phyloP scores from a whole-genome alignment of 2,888 invertebrate genomes.

The Ecdyonurus torrentis region DNA sequence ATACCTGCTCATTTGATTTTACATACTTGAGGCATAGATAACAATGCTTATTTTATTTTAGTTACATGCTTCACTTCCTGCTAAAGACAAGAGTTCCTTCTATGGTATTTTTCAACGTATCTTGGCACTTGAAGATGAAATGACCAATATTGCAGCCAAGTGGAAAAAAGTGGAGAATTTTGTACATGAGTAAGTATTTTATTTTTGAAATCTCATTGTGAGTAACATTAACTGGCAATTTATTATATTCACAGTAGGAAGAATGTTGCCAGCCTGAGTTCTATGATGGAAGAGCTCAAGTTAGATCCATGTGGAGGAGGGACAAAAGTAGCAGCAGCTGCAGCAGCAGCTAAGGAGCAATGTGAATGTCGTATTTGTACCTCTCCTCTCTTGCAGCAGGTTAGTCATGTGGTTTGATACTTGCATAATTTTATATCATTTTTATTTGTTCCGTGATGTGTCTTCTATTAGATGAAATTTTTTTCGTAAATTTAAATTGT shows the following conservation, averaged over 20 bases:
- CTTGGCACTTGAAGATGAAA: conserved; percentile 38
- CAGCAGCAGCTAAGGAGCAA: conserved; percentile 11
- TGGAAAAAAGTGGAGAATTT: conserved; percentile 34
- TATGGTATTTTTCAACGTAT: conserved; percentile 32
- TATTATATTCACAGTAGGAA: neutral
- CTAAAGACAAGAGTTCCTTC: conserved; percentile 22
- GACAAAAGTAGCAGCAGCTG: neutral
- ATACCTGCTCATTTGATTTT: neutral
- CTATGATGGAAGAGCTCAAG: neutral
- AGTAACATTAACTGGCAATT: no score
- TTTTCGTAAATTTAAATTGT: no score
- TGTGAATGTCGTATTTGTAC: conserved; percentile 20
- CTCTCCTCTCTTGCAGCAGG: conserved; percentile 15
- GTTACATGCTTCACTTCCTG: conserved; percentile 15
- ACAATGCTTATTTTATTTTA: no score
- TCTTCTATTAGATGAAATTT: no score
- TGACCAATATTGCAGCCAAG: conserved; percentile 34
- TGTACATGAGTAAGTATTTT: conserved; percentile 5
- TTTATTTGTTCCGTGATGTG: no score
- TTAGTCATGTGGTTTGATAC: no score
- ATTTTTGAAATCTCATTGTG: no score
- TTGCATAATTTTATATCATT: no score
- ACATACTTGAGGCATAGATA: no score
- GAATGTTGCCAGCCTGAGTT: neutral
- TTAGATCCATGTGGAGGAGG: neutral